Evolutionary conservation across 1,140 invertebrate species (phyloP), one percentile per base, ranked within the genome.

Genomic region (Eriocheir sinensis): DNA sequence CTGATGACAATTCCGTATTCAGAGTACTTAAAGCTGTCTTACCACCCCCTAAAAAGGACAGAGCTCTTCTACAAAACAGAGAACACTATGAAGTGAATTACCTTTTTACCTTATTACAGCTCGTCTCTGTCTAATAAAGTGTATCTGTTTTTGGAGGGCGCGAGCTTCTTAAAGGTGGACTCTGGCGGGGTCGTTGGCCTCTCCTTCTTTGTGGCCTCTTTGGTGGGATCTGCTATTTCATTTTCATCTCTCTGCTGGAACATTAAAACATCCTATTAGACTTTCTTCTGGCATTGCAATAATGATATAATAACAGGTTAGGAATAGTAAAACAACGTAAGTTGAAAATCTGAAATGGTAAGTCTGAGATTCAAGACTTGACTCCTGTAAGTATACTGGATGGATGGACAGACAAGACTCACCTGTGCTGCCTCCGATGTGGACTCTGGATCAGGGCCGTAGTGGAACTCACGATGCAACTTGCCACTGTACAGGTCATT

Each of bases 401-500:
- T n/a, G n/a, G n/a, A n/a, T n/a, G n/a, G 34, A 40, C 41, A 89
- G 12, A 30, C n/a, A n/a, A 53, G 27, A 48, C 93, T 44, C 41
- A 96, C 60, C 96, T 88, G 53, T 81, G 81, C 41, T 80, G 95
- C 34, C 86, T 94, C 93, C 90, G 94, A 81, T 83, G 95, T 86
- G 96, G 93, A 91, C 97, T 96, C 96, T 32, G 98, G 97, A 96
- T 99, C 99, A 3, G 99, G 98, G 12, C 99, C 99, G 96, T 99
- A 99, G 97, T 99, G 99, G 97, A 99, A 99, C 96, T 99, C 99
- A 86, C 99, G 97, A 97, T 99, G 99, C 32, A 99, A 97, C 97
- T 99, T 99, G 60, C 99, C 99, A 48, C 99, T 99, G 96, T 99
- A 99, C 9, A 99, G 97, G 97, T 99, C 99, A 96, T 98, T 97